Base-by-base conservation (phyloP, 1,140 invertebrate genomes). In the Pachyrhynchus sulphureomaculatus region DNA sequence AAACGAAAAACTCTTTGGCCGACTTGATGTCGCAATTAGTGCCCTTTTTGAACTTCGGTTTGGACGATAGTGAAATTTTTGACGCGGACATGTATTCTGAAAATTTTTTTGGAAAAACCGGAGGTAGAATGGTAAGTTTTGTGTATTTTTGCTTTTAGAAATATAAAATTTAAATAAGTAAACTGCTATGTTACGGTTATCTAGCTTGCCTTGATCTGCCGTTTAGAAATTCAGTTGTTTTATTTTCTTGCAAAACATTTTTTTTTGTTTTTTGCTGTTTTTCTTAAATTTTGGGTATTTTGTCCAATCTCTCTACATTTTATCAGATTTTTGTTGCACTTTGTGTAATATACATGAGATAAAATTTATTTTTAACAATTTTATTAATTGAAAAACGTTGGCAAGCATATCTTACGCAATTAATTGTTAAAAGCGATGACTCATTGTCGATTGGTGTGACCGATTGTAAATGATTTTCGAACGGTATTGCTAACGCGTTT, bases 21-120 rank as follows among this genome's bases (percentile, higher is more conserved):
- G 53, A 49, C 61, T 66, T 64, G 72, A 75, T 75, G 73, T 75
- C 73, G 62, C 73, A 75, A 62, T 65, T 74, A 68, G 73, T 75
- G 71, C 73, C 73, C 20, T 73, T 55, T 66, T 67, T 73, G 44
- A 74, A 74, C 68, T 75, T 72, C 51, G 73, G 72, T 57, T 65
- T 72, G 41, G 72, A 74, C 21, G 68, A 70, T 55, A 68, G 60
- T 39, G 56, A 71, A 18, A 63, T 62, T 37, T 63, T 66, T 42
- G 65, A 55, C 52, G 57, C 63, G 21, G 63, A 60, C 51, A 66
- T 69, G 51, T 68, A 69, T 54, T 65, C 63, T 15, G 65, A 70
- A 62, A 66, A 61, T 26, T 62, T 53, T 36, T 34, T 47, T 37
- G 47, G 26, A 18, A 66, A 62, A 58, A 34, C 44, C 37, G 23